A percentile compares a stretch with the other conserved stretches of the same genome.
Evolutionary conservation across 1,140 invertebrate species (phyloP).

Genomic region (Galleria mellonella): DNA sequence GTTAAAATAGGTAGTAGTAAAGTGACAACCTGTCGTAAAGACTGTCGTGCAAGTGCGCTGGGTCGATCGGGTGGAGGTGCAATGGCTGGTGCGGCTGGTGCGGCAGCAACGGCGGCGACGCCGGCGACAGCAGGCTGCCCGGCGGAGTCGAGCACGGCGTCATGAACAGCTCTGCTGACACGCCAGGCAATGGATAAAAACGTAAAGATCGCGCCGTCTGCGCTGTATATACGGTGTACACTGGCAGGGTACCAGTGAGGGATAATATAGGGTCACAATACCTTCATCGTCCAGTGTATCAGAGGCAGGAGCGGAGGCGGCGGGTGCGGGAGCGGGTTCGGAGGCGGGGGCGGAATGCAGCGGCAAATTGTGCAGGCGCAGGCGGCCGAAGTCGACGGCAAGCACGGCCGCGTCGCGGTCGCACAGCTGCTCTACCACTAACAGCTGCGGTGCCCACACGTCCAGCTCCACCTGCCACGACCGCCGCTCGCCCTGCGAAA

Average conservation of each 20-base stretch:
- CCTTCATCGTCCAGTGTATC: slow-evolving; percentile 37
- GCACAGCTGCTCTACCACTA: slow-evolving; percentile 88
- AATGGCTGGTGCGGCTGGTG: slow-evolving; percentile 12
- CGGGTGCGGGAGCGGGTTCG: background rate
- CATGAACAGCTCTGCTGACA: slow-evolving; percentile 80
- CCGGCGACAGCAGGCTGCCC: slow-evolving; percentile 75
- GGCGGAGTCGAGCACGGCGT: slow-evolving; percentile 95
- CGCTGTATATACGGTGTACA: background rate
- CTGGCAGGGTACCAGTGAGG: no score
- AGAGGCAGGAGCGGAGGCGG: slow-evolving; percentile 13
- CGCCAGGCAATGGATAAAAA: no score
- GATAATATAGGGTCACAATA: no score
- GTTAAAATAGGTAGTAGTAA: background rate
- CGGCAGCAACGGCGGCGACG: slow-evolving; percentile 43
- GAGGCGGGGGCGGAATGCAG: slow-evolving; percentile 25
- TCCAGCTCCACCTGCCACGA: slow-evolving; percentile 93
- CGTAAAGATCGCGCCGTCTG: no score
- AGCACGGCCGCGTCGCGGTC: slow-evolving; percentile 87
- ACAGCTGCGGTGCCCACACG: slow-evolving; percentile 94
- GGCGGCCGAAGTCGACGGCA: slow-evolving; percentile 88
- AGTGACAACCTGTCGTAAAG: slow-evolving; percentile 80
- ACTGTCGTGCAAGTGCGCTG: slow-evolving; percentile 81
- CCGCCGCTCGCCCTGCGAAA: slow-evolving; percentile 78
- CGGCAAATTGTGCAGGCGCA: slow-evolving; percentile 80
- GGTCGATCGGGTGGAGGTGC: slow-evolving; percentile 71